Base-by-base conservation (phyloP, 2,888 invertebrate genomes). In the Rhimphoctona megacephalus region DNA sequence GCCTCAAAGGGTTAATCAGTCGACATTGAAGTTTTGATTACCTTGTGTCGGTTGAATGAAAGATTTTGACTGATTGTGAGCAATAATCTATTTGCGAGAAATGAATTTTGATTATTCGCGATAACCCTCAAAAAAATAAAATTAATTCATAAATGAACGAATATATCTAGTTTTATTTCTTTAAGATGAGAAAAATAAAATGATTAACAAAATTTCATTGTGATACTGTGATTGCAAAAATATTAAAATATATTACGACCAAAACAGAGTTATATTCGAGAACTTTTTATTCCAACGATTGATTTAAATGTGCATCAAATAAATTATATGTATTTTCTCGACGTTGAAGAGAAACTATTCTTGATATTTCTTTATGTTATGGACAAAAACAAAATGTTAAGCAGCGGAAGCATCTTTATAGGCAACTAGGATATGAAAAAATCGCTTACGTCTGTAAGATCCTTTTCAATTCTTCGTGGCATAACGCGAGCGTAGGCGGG, bases 401-500 rank as follows among this genome's bases (percentile, higher is more conserved):
- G 19, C 49, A n/a, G 70, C 77, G 25, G 25, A 25, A 64, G 36
- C 22, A 49, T 70, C 6, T 61, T 30, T 17, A 43, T 14, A 49
- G 43, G 61, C 22, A 66, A 70, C 52, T 33, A 30, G 70, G 33
- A n/a, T 36, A 14, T 66, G 30, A 73, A 25, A 64, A 33, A 30
- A 30, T 61, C 17, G 8, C 70, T 43, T 61, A 25, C 46, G 25
- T 72, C 69, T 84, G 43, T 79, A 61, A 69, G 43, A 79, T 67
- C 79, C 67, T 79, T 84, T 84, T 80, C 61, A 84, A 80, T 80
- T 70, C 73, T 67, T 52, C 64, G 80, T 80, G 80, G 43, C 33
- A 66, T 64, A 74, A 84, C 49, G 49, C 52, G 69, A 67, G 80
- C 84, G 74, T 84, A 70, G 84, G 84, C 80, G 84, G 74, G 43